Evolutionary conservation across 2,888 invertebrate species (phyloP).

Genomic region (Acleris cristana): DNA sequence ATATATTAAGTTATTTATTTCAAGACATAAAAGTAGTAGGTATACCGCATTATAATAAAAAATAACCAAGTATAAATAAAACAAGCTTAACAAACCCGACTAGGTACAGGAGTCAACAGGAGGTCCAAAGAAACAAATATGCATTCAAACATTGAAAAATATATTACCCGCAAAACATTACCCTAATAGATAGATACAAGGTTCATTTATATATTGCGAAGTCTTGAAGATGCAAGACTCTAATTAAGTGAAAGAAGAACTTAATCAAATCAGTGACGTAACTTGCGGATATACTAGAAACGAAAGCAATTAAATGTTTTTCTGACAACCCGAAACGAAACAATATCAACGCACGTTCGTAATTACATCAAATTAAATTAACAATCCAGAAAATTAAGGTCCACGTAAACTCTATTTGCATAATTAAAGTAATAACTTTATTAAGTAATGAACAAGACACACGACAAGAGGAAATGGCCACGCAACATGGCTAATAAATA

Average conservation of each 20-base stretch:
- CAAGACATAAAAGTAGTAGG: too few relatives aligned
- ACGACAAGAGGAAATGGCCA: slow-evolving; percentile 21
- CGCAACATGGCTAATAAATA: slow-evolving; percentile 48
- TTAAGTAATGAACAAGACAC: slow-evolving; percentile 20
- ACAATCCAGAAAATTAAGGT: neutral
- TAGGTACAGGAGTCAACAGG: too few relatives aligned
- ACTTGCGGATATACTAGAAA: slow-evolving; percentile 23
- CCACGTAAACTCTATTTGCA: slow-evolving; percentile 17
- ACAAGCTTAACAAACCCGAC: too few relatives aligned
- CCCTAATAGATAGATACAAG: too few relatives aligned
- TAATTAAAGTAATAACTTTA: slow-evolving; percentile 17
- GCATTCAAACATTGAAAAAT: too few relatives aligned
- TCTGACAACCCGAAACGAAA: slow-evolving; percentile 15
- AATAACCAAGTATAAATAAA: too few relatives aligned
- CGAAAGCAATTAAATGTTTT: slow-evolving; percentile 31
- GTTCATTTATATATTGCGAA: too few relatives aligned
- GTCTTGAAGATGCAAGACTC: too few relatives aligned
- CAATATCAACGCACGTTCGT: slow-evolving; percentile 8
- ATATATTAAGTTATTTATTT: too few relatives aligned
- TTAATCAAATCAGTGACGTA: slow-evolving; percentile 25
- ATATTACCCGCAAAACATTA: too few relatives aligned
- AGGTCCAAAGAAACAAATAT: too few relatives aligned
- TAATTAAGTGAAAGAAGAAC: slow-evolving; percentile 20
- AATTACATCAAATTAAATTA: slow-evolving; percentile 4
- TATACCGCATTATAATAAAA: too few relatives aligned